Base-by-base conservation (phyloP, 2,113 vertebrate species). In the Hoplias malabaricus region DNA sequence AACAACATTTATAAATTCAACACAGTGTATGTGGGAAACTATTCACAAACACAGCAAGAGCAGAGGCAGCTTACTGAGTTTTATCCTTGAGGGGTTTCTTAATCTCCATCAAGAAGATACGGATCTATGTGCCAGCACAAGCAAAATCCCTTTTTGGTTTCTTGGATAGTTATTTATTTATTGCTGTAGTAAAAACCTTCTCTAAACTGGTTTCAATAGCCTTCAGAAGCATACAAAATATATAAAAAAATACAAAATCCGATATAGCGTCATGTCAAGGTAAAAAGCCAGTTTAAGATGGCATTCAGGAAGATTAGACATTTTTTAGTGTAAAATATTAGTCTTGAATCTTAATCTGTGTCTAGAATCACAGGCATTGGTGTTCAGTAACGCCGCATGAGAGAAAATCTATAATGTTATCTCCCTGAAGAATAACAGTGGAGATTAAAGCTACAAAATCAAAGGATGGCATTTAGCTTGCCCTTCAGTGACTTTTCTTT, bases 101-200 rank as follows among this genome's bases (percentile, higher is more conserved):
- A 25, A 69, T 61, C 36, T 68, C 5, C n/a, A 42, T 46, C 34
- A 66, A 57, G 25, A 31, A 79, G 48, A 73, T 34, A 12, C 25
- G 3, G 2, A 19, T 74, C 21, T 74, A 33, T 5, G 13, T 73
- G 36, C 10, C 27, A 23, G 33, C 57, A 61, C 19, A 46, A 33
- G 25, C 14, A 38, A 33, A 5, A 29, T 54, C 38, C 14, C 29
- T 31, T 16, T 27, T 75, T n/a, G 46, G 46, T 1, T 27, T 65
- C 31, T 29, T 9, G 9, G 6, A 56, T 25, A 42, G 25, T 61
- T 34, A 33, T 14, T 31, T 36, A 19, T 63, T 36, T n/a, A 63
- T 19, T 63, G 16, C 6, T 36, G 4, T 34, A 14, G 10, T 19
- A 5, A 62, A 62, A 33, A 34, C 14, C 14, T 34, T 16, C 13